Conservation (phyloP, 2,888 invertebrate species). For the Trichogramma evanescens region DNA sequence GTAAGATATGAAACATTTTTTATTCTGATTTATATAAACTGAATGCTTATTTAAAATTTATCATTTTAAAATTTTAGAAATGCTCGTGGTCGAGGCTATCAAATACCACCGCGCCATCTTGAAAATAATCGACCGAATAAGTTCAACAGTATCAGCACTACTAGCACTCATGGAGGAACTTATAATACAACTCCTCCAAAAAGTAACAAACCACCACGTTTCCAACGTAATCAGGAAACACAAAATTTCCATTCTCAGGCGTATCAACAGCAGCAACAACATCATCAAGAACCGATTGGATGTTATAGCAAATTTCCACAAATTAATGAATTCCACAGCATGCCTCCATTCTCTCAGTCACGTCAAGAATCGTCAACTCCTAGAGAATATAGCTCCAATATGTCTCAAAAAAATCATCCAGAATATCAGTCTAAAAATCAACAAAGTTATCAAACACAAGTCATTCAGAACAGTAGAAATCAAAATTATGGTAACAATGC, state of each 20-base stretch:
- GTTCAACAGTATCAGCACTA: constrained; percentile 25
- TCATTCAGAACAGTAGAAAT: constrained; percentile 26
- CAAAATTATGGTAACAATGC: constrained; percentile 27
- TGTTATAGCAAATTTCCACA: constrained; percentile 25
- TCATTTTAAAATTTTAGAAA: constrained; percentile 24
- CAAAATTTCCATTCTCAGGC: constrained; percentile 28
- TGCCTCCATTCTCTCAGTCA: constrained; percentile 24
- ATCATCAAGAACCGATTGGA: constrained; percentile 16
- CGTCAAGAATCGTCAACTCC: constrained; percentile 26
- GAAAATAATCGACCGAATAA: constrained; percentile 36
- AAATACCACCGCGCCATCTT: constrained; percentile 34
- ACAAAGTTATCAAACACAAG: constrained; percentile 18
- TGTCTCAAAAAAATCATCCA: constrained; percentile 26
- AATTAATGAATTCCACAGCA: constrained; percentile 30
- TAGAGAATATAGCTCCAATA: constrained; percentile 23
- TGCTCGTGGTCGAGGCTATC: constrained; percentile 35
- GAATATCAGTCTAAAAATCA: constrained; percentile 19
- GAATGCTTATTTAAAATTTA: not conserved
- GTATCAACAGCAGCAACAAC: constrained; percentile 17
- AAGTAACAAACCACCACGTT: constrained; percentile 54
- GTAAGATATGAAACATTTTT: constrained; percentile 23
- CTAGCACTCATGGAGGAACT: constrained; percentile 23
- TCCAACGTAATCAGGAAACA: constrained; percentile 51
- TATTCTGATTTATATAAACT: not conserved
- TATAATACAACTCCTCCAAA: constrained; percentile 30